Evolutionary conservation across 2,797 vertebrate genomes (phyloP), one percentile per base, ranked within the genome.

Genomic region (Acipenser oxyrinchus): DNA sequence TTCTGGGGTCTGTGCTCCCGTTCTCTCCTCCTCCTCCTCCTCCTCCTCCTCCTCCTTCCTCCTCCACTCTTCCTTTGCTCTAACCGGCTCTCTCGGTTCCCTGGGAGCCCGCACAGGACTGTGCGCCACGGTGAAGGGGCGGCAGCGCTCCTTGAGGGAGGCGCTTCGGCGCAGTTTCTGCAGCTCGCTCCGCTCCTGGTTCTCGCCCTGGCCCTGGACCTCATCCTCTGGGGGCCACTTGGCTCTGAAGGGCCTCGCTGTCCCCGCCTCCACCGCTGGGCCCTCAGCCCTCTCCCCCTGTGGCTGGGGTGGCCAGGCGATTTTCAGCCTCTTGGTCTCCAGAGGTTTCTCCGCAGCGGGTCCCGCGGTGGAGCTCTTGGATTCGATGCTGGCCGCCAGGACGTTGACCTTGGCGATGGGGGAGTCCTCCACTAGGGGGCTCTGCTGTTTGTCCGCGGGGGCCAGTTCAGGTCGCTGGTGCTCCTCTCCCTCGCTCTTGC

Each of bases 211-310:
- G 53, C 73, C 86, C 48, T 89, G 87, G 5, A 70, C 13, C 51
- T 89, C 95, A 2, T 87, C 90, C 66, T 92, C 92, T 0, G 95
- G 95, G 13, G 95, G 95, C 95, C 95, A 97, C 71, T 94, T 96
- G 60, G 93, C 89, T 73, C 86, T 87, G 60, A 87, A 78, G 8
- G 69, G 70, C 73, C 79, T 77, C 1, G 87, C 81, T 70, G 82
- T 80, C 72, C 90, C 76, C 15, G 81, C 84, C 73, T 90, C 90
- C 59, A 90, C 90, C 70, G 85, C 62, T 53, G 71, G 73, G 58
- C 86, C 86, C 53, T 85, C 82, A 15, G 83, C 9, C 50, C 59
- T 48, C 72, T 81, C 86, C 4, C 87, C 87, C 7, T 87, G 84
- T 51, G 86, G 68, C 0, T 86, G 89, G 0, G 96, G 96, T 0